Base-by-base conservation (phyloP, 2,113 vertebrate genomes). In the Agapornis roseicollis region DNA sequence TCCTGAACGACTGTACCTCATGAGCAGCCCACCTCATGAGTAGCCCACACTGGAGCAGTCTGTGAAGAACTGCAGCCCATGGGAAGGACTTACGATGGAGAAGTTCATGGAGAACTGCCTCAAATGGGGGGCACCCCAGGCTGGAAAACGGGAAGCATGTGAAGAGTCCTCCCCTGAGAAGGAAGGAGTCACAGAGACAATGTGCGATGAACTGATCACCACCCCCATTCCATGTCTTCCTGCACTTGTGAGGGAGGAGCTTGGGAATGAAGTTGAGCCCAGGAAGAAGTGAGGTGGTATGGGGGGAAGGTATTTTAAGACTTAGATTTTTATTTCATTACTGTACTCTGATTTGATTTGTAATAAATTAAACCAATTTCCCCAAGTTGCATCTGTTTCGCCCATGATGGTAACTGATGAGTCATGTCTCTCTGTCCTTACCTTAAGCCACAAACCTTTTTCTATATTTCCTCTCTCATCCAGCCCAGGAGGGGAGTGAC, bases 11-110 rank as follows among this genome's bases (percentile, higher is more conserved):
- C 31, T 33, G 42, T 17, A 12, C 18, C 18, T 46, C 44, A 46
- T 46, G 44, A 19, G 44, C 18, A 46, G 44, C 44, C 44, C 44
- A 46, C 44, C 44, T 46, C 44, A 46, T 46, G 44, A 55, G 15
- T 7, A 31, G 28, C 7, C 9, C 35, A 13, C 0, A 0, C 17
- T 37, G 68, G 29, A 80, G 24, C 11, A 39, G 17, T 56, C 22
- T 8, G 4, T 28, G 29, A 56, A 56, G 70, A 55, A 19, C 49
- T 70, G 31, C 28, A 81, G 49, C 16, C 27, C 12, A 2, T 47
- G 18, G 56, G 42, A 65, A 53, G 6, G 29, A 41, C 37, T 37
- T 29, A n/a, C 0, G 0, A 1, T 74, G 35, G 28, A 56, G 35
- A 37, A 44, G 4, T 46, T 70, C 2, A 5, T 17, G 33, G 37